These are phyloP conservation scores for Ailurus styani DNA, from an alignment of 2,113 vertebrate species.

Conservation along the genomic window DNA sequence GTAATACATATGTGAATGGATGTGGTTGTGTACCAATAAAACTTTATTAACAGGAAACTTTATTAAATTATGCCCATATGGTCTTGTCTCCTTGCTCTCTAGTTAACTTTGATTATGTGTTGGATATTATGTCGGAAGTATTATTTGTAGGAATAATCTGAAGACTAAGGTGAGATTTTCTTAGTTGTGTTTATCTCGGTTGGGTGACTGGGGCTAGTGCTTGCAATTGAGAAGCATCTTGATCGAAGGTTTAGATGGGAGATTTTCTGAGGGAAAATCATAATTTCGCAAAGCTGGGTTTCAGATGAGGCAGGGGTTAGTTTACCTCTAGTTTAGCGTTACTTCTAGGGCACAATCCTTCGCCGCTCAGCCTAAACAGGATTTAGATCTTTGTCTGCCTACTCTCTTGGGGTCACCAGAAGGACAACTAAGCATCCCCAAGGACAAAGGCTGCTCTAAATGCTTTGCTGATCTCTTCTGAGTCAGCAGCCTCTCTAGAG, in stretches of 20 bases:
- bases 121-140: background rate
- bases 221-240: background rate
- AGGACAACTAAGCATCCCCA: background rate
- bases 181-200: background rate
- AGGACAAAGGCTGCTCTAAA: background rate
- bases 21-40: background rate
- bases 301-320: background rate
- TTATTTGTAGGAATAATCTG: background rate
- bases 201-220: background rate
- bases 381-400: background rate
- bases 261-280: background rate
- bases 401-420: background rate
- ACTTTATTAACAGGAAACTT: constrained; percentile 25
- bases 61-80: too few relatives aligned
- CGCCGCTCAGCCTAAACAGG: background rate
- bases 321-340: background rate
- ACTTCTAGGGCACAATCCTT: background rate
- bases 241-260: background rate
- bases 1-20: background rate
- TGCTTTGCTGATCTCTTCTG: background rate
- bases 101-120: background rate
- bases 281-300: background rate
- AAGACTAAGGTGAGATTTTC: background rate
- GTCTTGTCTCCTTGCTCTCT: background rate
- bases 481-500: background rate